Evolutionary conservation across 2,113 vertebrate genomes (phyloP), one percentile per base, ranked within the genome.

Genomic region (Pardalotus punctatus): DNA sequence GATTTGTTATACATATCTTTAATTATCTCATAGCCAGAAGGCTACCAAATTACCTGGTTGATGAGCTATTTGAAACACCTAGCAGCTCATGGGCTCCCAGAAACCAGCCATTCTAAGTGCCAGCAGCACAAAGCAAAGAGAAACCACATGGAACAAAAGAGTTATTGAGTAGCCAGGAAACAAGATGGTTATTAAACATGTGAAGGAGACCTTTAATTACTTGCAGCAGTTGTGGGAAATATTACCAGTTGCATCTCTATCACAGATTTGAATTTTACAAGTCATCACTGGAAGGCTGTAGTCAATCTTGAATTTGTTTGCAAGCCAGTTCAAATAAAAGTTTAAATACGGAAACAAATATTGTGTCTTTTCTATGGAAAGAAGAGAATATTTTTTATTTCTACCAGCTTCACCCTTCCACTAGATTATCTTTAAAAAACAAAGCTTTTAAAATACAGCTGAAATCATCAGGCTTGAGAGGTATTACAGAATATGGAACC

Each of bases 371-470:
- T 71, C 64, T 53, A 22, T 23, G 24, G 40, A 60, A 84, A 93
- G 13, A 72, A 51, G 24, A 76, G 6, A 72, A 24, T 61, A 56
- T 31, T 43, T 56, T 95, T 92, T 91, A 69, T 72, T 86, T 71
- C 54, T 77, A 76, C 17, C 70, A 78, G 73, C 48, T 96, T 90
- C 90, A 78, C 2, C 6, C 76, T 89, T 94, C 80, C 67, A 95
- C 20, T 66, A 91, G 94, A 93, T 98, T 94, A 97, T 95, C 74
- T 94, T 79, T 33, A 11, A 62, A 95, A 90, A 71, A 91, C 28
- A 77, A 88, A 82, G 76, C 90, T 91, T 91, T 96, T 81, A 96
- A 94, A 96, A 95, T 71, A 81, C 85, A 95, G 67, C 92, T 96
- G 91, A 91, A 96, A 60, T 94, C 79, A 87, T 65, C 74, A 82